Evolutionary conservation across 2,888 invertebrate species (phyloP).

Genomic region (Gandaritis pyraliata): DNA sequence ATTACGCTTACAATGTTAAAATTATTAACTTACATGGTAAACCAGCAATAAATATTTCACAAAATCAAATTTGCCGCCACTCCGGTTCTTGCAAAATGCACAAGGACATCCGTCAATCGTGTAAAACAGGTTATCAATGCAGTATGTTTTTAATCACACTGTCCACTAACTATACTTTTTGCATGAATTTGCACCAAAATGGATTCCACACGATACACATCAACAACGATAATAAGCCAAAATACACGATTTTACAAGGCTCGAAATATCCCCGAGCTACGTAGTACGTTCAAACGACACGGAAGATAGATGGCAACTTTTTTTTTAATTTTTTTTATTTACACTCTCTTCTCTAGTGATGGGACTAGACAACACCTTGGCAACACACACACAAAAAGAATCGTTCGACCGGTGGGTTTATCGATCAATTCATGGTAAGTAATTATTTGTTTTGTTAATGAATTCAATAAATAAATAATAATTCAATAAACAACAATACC

Average conservation of each 20-base stretch:
- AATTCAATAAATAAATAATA: no score
- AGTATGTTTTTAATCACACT: conserved; percentile 53
- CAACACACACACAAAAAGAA: no score
- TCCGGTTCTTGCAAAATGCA: conserved; percentile 75
- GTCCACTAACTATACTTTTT: background rate
- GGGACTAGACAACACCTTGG: no score
- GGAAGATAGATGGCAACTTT: conserved; percentile 19
- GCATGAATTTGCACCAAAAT: conserved; percentile 6
- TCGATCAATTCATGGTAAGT: no score
- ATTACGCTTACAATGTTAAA: conserved; percentile 56
- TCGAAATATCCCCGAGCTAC: conserved; percentile 16
- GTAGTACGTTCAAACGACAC: conserved; percentile 17
- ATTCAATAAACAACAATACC: no score
- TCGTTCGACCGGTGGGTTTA: no score
- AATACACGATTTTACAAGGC: conserved; percentile 19
- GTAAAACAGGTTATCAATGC: conserved; percentile 80
- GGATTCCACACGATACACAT: conserved; percentile 21
- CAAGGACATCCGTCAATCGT: conserved; percentile 82
- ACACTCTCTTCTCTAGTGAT: no score
- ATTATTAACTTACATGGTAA: conserved; percentile 58
- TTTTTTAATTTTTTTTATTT: no score
- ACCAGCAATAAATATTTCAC: conserved; percentile 51
- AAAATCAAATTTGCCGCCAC: conserved; percentile 82
- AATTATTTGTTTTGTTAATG: no score
- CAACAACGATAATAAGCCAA: conserved; percentile 23